Conservation (phyloP, 2,797 vertebrate genomes). For the Phaenicophaeus curvirostris region DNA sequence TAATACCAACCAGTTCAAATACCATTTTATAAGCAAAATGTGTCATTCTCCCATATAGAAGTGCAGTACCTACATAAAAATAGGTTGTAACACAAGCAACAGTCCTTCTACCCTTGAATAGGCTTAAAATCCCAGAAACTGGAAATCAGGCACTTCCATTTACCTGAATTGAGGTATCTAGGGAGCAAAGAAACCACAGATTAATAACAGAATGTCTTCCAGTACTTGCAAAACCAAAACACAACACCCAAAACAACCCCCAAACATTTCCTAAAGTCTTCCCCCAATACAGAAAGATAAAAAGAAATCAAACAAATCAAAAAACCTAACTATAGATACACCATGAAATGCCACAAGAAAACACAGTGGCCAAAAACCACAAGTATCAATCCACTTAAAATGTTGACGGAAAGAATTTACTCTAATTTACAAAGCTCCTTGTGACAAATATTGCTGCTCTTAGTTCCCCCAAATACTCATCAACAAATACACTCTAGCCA, state of each 20-base stretch:
- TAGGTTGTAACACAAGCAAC: neutral
- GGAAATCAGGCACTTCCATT: neutral
- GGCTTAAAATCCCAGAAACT: neutral
- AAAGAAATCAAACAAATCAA: neutral
- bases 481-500: neutral
- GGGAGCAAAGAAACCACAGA: neutral
- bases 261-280: neutral
- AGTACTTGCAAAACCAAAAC: neutral
- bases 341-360: neutral
- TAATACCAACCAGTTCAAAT: neutral
- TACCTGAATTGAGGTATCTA: neutral
- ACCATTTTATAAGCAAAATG: neutral
- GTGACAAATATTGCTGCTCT: neutral
- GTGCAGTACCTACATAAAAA: neutral
- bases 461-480: neutral
- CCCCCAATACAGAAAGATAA: neutral
- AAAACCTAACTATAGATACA: accelerated
- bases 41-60: neutral
- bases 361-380: neutral
- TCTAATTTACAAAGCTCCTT: no score
- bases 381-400: neutral
- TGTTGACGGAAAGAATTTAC: no score
- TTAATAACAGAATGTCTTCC: neutral
- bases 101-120: neutral
- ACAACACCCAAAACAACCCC: accelerated